Percentiles rank a stretch among this genome's conserved stretches.
Conservation (phyloP, 2,888 invertebrate genomes). For the Leucozona laternaria region DNA sequence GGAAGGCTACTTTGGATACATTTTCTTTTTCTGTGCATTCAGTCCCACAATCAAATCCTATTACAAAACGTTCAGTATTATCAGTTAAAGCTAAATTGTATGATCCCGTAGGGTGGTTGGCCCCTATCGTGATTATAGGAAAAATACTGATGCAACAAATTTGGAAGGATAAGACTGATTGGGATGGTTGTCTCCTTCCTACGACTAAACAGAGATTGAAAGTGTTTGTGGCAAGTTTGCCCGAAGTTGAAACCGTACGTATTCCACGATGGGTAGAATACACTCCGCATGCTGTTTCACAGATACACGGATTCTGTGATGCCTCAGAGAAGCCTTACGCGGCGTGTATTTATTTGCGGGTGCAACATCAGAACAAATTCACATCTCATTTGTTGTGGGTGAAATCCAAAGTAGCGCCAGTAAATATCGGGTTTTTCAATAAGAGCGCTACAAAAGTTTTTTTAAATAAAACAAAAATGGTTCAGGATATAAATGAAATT, state of each 20-base stretch:
- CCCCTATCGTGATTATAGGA: slow-evolving; percentile 47
- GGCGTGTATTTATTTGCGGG: no score
- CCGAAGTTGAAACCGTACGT: neutral
- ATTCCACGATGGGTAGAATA: no score
- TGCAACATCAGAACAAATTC: no score
- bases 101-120: slow-evolving; percentile 61
- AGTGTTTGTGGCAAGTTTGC: neutral
- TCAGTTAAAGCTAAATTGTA: slow-evolving; percentile 64
- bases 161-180: slow-evolving; percentile 44
- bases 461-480: no score
- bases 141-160: slow-evolving; percentile 67
- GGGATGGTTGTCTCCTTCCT: slow-evolving; percentile 35
- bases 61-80: slow-evolving; percentile 57
- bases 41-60: no score
- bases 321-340: slow-evolving; percentile 61
- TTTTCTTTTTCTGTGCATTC: no score
- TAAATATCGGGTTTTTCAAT: slow-evolving; percentile 16
- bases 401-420: slow-evolving; percentile 43
- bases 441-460: slow-evolving; percentile 9
- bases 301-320: slow-evolving; percentile 66
- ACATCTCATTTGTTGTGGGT: slow-evolving; percentile 19
- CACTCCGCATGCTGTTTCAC: neutral
- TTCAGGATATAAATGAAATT: no score
- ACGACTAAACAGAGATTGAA: neutral
- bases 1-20: no score